These are phyloP conservation scores for Cantharis rufa DNA, from an alignment of 2,888 invertebrate genomes.

Conservation along the genomic window DNA sequence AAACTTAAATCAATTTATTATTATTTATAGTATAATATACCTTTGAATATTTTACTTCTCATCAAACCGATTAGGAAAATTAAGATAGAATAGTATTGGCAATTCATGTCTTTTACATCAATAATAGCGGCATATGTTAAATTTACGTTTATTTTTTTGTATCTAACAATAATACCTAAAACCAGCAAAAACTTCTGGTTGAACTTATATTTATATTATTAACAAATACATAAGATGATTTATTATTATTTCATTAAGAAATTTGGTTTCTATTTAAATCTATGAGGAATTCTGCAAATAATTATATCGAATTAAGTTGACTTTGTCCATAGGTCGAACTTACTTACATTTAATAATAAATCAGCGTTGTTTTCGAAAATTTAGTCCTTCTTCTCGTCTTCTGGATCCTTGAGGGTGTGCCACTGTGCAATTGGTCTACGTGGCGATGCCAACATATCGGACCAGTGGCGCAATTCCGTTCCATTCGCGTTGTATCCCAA, in stretches of 20 bases:
- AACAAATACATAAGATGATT: slow-evolving; percentile 22
- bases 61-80: neutral
- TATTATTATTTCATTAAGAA: slow-evolving; percentile 27
- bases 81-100: neutral
- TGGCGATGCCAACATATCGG: slow-evolving; percentile 99
- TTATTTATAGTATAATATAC: neutral
- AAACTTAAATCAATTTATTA: neutral
- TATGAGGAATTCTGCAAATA: slow-evolving; percentile 22
- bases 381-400: slow-evolving; percentile 90
- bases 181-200: neutral
- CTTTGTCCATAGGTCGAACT: too few relatives aligned
- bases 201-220: slow-evolving; percentile 15
- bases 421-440: slow-evolving; percentile 99
- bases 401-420: slow-evolving; percentile 98
- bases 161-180: slow-evolving; percentile 3
- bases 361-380: slow-evolving; percentile 28
- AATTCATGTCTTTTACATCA: neutral
- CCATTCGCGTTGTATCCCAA: slow-evolving; percentile 97
- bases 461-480: slow-evolving; percentile 99
- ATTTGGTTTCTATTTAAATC: slow-evolving; percentile 12
- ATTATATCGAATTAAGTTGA: neutral
- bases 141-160: neutral
- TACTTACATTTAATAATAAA: slow-evolving; percentile 9
- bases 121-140: neutral
- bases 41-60: neutral